phyloP scores from a whole-genome alignment of 2,113 vertebrate species.

The Potamarius usumacintae region DNA sequence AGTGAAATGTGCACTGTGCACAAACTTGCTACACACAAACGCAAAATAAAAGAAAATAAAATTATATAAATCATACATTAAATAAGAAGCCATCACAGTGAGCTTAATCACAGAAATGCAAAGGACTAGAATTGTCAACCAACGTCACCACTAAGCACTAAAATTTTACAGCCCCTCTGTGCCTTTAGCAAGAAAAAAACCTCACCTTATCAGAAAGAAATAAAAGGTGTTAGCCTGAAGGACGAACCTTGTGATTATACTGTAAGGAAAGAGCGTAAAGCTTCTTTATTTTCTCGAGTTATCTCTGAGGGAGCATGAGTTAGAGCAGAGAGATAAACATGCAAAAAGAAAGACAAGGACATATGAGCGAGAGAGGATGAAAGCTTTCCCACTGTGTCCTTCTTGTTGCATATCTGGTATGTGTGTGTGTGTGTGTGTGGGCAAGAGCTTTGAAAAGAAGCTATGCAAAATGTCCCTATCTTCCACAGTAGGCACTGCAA shows the following conservation, averaged over 20 bases:
- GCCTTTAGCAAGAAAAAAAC: background rate
- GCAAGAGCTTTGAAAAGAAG: constrained; percentile 51
- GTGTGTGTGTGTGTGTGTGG: constrained; percentile 45
- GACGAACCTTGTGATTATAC: background rate
- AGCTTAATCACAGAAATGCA: too few relatives aligned
- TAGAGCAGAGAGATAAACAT: background rate
- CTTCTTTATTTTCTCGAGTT: background rate
- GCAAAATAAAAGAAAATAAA: too few relatives aligned
- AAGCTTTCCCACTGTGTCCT: constrained; percentile 36
- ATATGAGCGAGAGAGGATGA: constrained; percentile 8
- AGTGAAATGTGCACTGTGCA: too few relatives aligned
- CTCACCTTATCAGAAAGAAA: constrained; percentile 31
- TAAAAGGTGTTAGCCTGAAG: constrained; percentile 30
- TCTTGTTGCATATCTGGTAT: constrained; percentile 32
- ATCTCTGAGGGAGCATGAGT: background rate
- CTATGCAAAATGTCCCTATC: constrained; percentile 50
- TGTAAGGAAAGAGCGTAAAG: background rate
- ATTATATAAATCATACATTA: too few relatives aligned
- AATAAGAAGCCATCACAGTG: too few relatives aligned
- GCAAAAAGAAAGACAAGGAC: constrained; percentile 10
- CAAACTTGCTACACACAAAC: too few relatives aligned
- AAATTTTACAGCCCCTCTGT: background rate
- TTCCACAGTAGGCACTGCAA: constrained; percentile 48
- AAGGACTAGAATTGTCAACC: too few relatives aligned
- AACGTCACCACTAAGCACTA: background rate